Conservation (phyloP, 92 coral and sea anemone species). For the Isaurus tuberculatus region DNA sequence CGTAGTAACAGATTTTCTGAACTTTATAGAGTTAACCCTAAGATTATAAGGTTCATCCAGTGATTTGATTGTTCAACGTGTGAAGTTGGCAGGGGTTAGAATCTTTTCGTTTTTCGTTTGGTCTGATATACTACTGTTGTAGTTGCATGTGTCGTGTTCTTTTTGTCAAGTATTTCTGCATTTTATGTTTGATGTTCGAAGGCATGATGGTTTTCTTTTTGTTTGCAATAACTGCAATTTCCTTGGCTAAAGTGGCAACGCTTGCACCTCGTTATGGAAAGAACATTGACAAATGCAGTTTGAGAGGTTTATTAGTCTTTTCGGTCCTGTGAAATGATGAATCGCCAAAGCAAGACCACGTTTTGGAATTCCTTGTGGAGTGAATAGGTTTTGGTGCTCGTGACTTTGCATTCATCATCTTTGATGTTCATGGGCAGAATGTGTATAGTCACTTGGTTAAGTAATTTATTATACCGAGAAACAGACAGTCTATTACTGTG, state of each 20-base stretch:
- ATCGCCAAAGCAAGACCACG: constrained; percentile 50
- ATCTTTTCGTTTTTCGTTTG: constrained; percentile 27
- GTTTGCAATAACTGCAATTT: constrained; percentile 40
- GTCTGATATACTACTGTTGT: constrained; percentile 41
- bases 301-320: constrained; percentile 33
- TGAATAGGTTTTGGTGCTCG: too few relatives aligned
- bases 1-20: too few relatives aligned
- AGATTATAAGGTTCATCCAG: constrained; percentile 12
- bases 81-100: not conserved
- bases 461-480: constrained; percentile 33
- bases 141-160: constrained; percentile 64
- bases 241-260: constrained; percentile 43
- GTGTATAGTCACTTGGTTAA: constrained; percentile 24
- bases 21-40: constrained; percentile 8
- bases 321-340: constrained; percentile 50
- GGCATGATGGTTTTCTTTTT: constrained; percentile 38
- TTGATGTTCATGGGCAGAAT: constrained; percentile 27
- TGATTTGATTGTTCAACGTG: not conserved
- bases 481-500: too few relatives aligned
- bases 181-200: constrained; percentile 50
- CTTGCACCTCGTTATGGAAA: constrained; percentile 30
- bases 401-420: too few relatives aligned
- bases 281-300: constrained; percentile 55
- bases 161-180: constrained; percentile 60
- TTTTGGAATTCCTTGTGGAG: too few relatives aligned